phyloP scores from a whole-genome alignment of 2,888 invertebrate species.

The Mythimna pallens region DNA sequence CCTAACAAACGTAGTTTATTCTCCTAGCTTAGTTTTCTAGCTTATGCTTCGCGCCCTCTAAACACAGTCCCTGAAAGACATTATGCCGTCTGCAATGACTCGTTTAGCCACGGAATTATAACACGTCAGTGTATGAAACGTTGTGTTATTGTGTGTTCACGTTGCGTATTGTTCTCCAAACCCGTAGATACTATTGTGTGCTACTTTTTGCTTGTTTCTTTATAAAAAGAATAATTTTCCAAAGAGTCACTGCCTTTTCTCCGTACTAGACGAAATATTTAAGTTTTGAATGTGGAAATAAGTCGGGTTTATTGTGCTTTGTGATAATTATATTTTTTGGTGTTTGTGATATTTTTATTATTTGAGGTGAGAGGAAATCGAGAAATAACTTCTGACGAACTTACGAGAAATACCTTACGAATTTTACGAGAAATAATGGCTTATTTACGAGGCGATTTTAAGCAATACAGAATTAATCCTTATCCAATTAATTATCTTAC shows the following conservation, averaged over 20 bases:
- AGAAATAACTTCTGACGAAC: too few species aligned
- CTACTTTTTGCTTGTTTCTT: slow-evolving; percentile 8
- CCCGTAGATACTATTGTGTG: slow-evolving; percentile 1
- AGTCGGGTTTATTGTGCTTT: background rate
- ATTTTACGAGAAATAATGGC: too few species aligned
- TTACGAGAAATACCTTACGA: too few species aligned
- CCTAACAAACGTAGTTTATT: too few species aligned
- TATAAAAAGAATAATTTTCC: background rate
- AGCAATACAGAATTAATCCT: too few species aligned
- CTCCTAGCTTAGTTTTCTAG: too few species aligned
- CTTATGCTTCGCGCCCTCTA: background rate
- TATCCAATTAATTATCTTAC: too few species aligned
- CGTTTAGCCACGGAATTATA: slow-evolving; percentile 30
- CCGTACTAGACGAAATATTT: slow-evolving; percentile 7
- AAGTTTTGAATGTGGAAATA: background rate
- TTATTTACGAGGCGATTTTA: too few species aligned
- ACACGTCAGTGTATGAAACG: slow-evolving; percentile 13
- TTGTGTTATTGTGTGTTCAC: slow-evolving; percentile 23
- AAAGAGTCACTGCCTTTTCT: background rate
- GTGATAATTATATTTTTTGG: background rate
- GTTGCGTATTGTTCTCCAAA: slow-evolving; percentile 28
- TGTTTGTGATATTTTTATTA: background rate
- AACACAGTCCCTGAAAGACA: slow-evolving; percentile 1
- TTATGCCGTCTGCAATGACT: background rate
- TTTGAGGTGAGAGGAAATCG: too few species aligned